A percentile compares a stretch with the other conserved stretches of the same genome.
Conservation (phyloP, 1,140 invertebrate species). For the Heliconius eleuchia region DNA sequence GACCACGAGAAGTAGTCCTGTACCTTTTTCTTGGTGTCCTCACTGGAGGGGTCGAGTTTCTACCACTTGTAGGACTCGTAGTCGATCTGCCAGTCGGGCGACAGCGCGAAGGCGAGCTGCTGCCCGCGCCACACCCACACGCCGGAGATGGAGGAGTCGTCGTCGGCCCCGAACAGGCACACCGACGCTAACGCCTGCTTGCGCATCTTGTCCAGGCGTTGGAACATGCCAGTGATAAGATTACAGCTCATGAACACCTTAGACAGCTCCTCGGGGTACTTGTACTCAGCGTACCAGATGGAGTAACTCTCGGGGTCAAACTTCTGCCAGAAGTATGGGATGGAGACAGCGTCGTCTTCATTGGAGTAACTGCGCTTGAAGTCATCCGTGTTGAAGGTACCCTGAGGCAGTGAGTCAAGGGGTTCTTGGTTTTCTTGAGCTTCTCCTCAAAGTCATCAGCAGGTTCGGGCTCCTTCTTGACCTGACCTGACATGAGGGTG, state of each 20-base stretch:
- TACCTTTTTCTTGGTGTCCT: slow-evolving; percentile 95
- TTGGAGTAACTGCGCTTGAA: slow-evolving; percentile 99
- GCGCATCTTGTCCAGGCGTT: slow-evolving; percentile 98
- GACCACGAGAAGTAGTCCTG: slow-evolving; percentile 96
- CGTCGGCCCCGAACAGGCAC: slow-evolving; percentile 96
- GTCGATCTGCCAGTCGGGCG: slow-evolving; percentile 97
- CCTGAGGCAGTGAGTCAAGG: slow-evolving; percentile 94
- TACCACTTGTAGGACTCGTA: slow-evolving; percentile 98
- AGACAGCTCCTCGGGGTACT: slow-evolving; percentile 95
- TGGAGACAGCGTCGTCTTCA: slow-evolving; percentile 95
- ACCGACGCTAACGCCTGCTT: slow-evolving; percentile 97
- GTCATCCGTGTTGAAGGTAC: slow-evolving; percentile 96
- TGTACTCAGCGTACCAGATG: slow-evolving; percentile 99
- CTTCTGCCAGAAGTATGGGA: slow-evolving; percentile 99
- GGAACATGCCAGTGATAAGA: slow-evolving; percentile 97
- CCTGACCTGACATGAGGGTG: slow-evolving; percentile 82
- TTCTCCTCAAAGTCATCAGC: slow-evolving; percentile 86
- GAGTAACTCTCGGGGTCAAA: slow-evolving; percentile 98
- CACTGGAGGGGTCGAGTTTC: slow-evolving; percentile 92
- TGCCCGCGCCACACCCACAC: slow-evolving; percentile 93
- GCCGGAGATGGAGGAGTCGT: slow-evolving; percentile 96
- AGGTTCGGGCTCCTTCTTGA: slow-evolving; percentile 81
- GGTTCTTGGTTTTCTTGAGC: slow-evolving; percentile 94
- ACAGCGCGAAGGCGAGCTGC: slow-evolving; percentile 85
- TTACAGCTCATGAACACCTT: slow-evolving; percentile 98